Conservation (phyloP, 2,888 invertebrate genomes). For the Lydus trimaculatus region DNA sequence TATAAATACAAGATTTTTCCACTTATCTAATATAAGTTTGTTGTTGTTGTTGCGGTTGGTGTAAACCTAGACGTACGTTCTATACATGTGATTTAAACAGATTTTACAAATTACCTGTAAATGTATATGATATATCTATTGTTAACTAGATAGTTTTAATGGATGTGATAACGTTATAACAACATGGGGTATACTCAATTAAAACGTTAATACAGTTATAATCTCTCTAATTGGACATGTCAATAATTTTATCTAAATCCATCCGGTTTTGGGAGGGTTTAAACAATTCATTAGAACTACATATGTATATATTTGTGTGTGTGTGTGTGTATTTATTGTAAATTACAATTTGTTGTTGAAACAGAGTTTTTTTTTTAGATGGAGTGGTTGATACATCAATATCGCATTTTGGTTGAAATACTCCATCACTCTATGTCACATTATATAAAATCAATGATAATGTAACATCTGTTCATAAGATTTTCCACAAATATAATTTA, state of each 20-base stretch:
- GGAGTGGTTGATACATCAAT: conserved; percentile 48
- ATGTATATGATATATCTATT: not conserved
- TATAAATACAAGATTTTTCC: no score
- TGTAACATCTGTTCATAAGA: conserved; percentile 49
- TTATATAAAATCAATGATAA: conserved; percentile 49
- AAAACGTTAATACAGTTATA: conserved; percentile 7
- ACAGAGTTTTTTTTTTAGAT: conserved; percentile 24
- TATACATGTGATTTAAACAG: not conserved
- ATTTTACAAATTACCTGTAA: not conserved
- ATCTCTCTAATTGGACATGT: conserved; percentile 10
- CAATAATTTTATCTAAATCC: conserved; percentile 17
- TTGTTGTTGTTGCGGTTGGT: not conserved
- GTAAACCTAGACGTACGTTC: not conserved
- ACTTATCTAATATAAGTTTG: no score
- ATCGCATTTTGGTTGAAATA: conserved; percentile 46
- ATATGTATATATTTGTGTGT: no score
- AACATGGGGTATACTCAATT: conserved; percentile 8
- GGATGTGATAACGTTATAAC: conserved; percentile 1
- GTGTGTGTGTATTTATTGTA: not conserved
- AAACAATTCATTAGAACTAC: not conserved
- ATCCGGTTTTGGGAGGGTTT: not conserved
- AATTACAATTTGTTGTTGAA: not conserved
- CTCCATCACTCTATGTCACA: conserved; percentile 51
- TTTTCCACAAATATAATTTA: conserved; percentile 45
- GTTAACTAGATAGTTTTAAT: conserved; percentile 5